These are phyloP conservation scores for Umimayanthus chanpuru DNA, from an alignment of 92 coral and sea anemone genomes.

Conservation along the genomic window DNA sequence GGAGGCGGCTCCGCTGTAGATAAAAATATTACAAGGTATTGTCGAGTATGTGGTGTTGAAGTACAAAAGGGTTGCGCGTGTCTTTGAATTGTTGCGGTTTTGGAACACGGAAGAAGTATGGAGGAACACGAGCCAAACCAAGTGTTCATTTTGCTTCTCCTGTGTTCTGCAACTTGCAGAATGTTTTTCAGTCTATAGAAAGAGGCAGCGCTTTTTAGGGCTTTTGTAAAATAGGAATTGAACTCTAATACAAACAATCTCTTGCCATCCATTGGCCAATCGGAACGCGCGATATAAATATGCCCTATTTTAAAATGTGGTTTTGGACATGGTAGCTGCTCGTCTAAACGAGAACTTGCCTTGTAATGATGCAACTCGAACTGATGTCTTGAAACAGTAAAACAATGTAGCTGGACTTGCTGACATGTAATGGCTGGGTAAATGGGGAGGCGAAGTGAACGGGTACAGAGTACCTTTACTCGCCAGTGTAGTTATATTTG, in stretches of 20 bases:
- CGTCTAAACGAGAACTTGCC: background rate
- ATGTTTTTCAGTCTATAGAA: background rate
- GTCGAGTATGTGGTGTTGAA: background rate
- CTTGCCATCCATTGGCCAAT: background rate
- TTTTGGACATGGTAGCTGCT: background rate
- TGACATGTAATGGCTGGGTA: background rate
- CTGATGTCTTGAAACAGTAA: background rate
- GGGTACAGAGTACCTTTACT: background rate
- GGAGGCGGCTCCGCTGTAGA: background rate
- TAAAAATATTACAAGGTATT: background rate
- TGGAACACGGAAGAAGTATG: no score
- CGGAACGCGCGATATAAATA: no score
- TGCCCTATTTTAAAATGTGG: background rate
- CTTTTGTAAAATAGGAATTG: background rate
- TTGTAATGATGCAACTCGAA: background rate
- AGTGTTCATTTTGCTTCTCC: background rate
- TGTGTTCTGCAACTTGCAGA: background rate
- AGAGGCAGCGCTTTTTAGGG: background rate
- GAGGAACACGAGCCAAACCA: no score
- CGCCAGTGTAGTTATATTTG: background rate
- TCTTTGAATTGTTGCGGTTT: background rate
- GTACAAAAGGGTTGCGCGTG: background rate
- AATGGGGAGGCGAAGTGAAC: background rate
- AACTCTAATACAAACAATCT: background rate
- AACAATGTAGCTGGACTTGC: background rate